Percentiles rank a stretch among this genome's conserved stretches.
These are phyloP conservation scores for Heliocidaris tuberculata DNA, from an alignment of 35 echinoderm and acorn worm species.

Conservation along the genomic window DNA sequence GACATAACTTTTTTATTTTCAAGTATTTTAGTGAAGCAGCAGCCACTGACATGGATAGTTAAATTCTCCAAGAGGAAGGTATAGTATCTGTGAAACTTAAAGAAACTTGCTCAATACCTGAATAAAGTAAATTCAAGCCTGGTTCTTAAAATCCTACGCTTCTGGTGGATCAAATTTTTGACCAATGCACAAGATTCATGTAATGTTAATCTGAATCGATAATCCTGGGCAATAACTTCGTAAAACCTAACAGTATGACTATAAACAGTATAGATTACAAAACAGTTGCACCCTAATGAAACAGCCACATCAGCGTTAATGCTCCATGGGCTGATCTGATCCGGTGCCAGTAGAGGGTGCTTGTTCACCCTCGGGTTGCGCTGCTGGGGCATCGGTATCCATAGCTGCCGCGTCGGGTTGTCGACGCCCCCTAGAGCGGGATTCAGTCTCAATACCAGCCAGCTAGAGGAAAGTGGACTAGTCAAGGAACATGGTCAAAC, in stretches of 20 bases:
- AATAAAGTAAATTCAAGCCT: too few species aligned
- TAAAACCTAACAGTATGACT: neutral
- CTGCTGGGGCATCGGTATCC: neutral
- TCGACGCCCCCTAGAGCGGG: neutral
- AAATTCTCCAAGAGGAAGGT: too few species aligned
- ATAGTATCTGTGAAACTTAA: too few species aligned
- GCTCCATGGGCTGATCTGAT: conserved; percentile 27
- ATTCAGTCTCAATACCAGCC: neutral
- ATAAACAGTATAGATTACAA: neutral
- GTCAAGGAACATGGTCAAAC: conserved; percentile 6
- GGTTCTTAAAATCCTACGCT: too few species aligned
- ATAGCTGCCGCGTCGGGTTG: neutral
- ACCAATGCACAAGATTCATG: too few species aligned
- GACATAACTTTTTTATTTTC: too few species aligned
- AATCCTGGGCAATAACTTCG: too few species aligned
- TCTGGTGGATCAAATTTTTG: too few species aligned
- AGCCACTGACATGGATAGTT: too few species aligned
- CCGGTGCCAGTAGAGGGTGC: neutral
- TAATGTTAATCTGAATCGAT: too few species aligned
- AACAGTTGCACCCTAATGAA: neutral
- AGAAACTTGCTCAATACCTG: too few species aligned
- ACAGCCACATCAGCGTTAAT: neutral
- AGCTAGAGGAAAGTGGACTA: neutral
- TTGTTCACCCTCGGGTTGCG: neutral
- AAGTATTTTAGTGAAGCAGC: too few species aligned